Percentiles rank a stretch among this genome's conserved stretches.
These are phyloP conservation scores for Drosophila leonis DNA, from an alignment of 2,888 invertebrate species.

Conservation along the genomic window DNA sequence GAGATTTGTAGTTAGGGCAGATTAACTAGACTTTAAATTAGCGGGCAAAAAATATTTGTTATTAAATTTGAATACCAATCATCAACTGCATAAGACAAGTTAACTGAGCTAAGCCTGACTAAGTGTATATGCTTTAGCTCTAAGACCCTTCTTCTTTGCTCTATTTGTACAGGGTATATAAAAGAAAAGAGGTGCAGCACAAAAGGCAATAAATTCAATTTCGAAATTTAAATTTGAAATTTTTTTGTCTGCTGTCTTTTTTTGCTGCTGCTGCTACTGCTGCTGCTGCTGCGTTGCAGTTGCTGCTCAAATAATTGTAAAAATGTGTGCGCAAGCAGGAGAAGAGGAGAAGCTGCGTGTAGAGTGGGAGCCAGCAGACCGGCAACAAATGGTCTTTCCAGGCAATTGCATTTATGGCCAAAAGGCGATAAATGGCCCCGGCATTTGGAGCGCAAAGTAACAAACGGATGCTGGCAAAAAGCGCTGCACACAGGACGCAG, in stretches of 20 bases:
- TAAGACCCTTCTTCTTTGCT: too few relatives aligned
- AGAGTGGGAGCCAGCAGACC: constrained; percentile 44
- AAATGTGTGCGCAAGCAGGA: constrained; percentile 43
- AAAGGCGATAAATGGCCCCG: constrained; percentile 69
- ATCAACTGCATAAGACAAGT: neutral
- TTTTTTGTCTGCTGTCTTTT: constrained; percentile 38
- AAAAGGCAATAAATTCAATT: constrained; percentile 63
- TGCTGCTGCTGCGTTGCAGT: constrained; percentile 31
- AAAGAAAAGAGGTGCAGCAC: constrained; percentile 44
- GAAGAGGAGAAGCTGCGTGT: neutral
- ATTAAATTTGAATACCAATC: neutral
- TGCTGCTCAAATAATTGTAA: constrained; percentile 64
- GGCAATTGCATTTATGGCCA: constrained; percentile 75
- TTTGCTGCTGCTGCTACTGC: constrained; percentile 2
- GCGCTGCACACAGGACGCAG: constrained; percentile 1
- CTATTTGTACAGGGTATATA: constrained; percentile 8
- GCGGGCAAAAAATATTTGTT: neutral
- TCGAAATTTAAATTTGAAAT: constrained; percentile 70
- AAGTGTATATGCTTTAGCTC: neutral
- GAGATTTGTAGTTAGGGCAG: neutral
- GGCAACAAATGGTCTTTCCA: constrained; percentile 68
- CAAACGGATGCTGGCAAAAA: constrained; percentile 55
- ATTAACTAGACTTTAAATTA: neutral
- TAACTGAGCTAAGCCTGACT: neutral
- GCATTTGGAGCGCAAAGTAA: constrained; percentile 68